Percentiles rank a stretch among this genome's conserved stretches.
These are phyloP conservation scores for Philotrypesis tridentata DNA, from an alignment of 1,140 invertebrate genomes.

Conservation along the genomic window DNA sequence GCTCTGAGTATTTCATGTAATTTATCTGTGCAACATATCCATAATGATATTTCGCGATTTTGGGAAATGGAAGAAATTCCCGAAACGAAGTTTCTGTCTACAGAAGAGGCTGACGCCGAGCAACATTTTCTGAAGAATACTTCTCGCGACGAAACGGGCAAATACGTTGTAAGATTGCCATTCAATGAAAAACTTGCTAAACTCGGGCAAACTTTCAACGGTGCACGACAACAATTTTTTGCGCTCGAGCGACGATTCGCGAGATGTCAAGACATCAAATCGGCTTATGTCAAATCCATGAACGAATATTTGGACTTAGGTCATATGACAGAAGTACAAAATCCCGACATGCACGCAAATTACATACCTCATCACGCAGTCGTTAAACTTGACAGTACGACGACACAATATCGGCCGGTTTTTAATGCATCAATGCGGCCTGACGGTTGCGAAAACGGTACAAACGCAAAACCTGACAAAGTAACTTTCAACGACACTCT, in stretches of 20 bases:
- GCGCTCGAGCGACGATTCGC: not conserved
- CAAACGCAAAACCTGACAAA: not conserved
- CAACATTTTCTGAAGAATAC: not conserved
- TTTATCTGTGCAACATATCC: too few relatives aligned
- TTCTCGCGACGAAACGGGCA: not conserved
- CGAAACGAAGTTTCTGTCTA: too few relatives aligned
- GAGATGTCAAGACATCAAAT: not conserved
- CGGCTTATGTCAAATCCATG: not conserved
- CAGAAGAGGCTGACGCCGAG: not conserved
- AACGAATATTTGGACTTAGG: not conserved
- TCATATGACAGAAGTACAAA: not conserved
- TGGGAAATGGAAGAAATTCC: too few relatives aligned
- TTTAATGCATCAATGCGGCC: not conserved
- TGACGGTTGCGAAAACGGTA: not conserved
- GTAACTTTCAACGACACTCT: not conserved
- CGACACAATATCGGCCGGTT: not conserved
- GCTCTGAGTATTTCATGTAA: too few relatives aligned
- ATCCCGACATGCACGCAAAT: not conserved
- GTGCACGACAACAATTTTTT: not conserved
- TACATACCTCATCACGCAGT: slow-evolving; percentile 10
- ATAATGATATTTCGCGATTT: too few relatives aligned
- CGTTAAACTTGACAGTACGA: not conserved
- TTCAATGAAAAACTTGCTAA: not conserved
- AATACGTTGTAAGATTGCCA: not conserved
- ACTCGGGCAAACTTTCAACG: not conserved